These are phyloP conservation scores for Orthosia gracilis DNA, from an alignment of 2,888 invertebrate genomes.

Conservation along the genomic window DNA sequence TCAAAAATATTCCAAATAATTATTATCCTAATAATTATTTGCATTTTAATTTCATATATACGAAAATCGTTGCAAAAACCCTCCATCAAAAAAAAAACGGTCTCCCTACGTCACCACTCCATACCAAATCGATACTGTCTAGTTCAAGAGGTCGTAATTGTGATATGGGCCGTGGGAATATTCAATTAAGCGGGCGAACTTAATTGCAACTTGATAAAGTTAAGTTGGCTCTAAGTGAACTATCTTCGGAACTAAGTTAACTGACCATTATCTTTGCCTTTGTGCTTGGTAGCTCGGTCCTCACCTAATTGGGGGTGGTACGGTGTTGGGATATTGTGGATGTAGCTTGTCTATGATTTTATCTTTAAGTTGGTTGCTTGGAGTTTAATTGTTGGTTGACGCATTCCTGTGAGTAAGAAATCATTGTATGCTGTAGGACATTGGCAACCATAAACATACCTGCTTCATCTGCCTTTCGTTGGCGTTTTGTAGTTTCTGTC, in stretches of 20 bases:
- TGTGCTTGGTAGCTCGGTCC: constrained; percentile 85
- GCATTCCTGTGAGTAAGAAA: too few species aligned
- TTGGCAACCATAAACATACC: too few species aligned
- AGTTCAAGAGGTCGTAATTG: constrained; percentile 88
- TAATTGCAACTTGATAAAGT: constrained; percentile 91
- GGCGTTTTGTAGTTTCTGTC: too few species aligned
- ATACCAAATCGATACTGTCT: constrained; percentile 80
- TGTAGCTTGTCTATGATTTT: constrained; percentile 43
- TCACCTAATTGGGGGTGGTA: constrained; percentile 85
- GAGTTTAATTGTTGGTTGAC: too few species aligned
- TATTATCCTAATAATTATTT: too few species aligned
- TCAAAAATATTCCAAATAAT: too few species aligned
- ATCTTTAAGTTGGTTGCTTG: not conserved
- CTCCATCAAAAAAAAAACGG: not conserved
- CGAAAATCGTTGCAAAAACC: not conserved
- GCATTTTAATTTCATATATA: not conserved
- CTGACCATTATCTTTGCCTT: constrained; percentile 91
- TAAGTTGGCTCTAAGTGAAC: constrained; percentile 89
- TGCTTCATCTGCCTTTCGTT: too few species aligned
- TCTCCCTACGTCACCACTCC: constrained; percentile 27
- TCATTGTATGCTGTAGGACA: too few species aligned
- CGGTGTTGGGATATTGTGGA: constrained; percentile 70
- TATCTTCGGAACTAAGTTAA: constrained; percentile 90
- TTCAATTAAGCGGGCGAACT: constrained; percentile 88
- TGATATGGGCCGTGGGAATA: constrained; percentile 89